Percentiles rank a stretch among this genome's conserved stretches.
phyloP scores from a whole-genome alignment of 1,140 invertebrate species.

The Zelostemma sp. region DNA sequence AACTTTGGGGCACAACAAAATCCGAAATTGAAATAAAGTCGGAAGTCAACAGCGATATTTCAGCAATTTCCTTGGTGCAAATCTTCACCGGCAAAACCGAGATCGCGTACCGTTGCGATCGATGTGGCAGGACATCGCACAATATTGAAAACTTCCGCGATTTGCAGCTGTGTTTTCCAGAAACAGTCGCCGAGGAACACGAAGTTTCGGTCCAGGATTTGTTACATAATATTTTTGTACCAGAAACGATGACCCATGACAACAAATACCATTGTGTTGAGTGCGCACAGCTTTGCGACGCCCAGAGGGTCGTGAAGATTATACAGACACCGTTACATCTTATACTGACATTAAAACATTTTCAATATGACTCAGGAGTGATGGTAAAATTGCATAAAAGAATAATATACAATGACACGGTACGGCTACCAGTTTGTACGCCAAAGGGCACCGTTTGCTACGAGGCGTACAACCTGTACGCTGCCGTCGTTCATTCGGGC shows the following conservation, averaged over 20 bases:
- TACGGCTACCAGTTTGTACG: slow-evolving; percentile 69
- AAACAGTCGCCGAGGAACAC: slow-evolving; percentile 70
- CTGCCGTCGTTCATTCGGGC: slow-evolving; percentile 87
- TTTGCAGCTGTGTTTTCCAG: slow-evolving; percentile 84
- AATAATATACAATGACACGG: slow-evolving; percentile 75
- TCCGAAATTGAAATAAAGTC: slow-evolving; percentile 33
- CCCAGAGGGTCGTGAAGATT: slow-evolving; percentile 79
- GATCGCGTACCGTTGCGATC: slow-evolving; percentile 79
- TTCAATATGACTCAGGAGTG: slow-evolving; percentile 81
- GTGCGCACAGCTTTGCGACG: slow-evolving; percentile 81
- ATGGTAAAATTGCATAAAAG: slow-evolving; percentile 82
- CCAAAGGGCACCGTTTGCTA: slow-evolving; percentile 54
- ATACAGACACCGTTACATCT: slow-evolving; percentile 81
- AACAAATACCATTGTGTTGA: slow-evolving; percentile 86
- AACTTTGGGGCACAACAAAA: slow-evolving; percentile 36
- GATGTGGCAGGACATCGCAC: slow-evolving; percentile 78
- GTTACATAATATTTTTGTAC: slow-evolving; percentile 80
- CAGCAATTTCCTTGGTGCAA: too few relatives aligned
- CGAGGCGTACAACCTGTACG: slow-evolving; percentile 79
- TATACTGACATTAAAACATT: slow-evolving; percentile 85
- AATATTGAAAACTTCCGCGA: slow-evolving; percentile 84
- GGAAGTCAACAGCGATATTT: too few relatives aligned
- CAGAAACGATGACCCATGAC: slow-evolving; percentile 83
- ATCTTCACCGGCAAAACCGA: slow-evolving; percentile 81
- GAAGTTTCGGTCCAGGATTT: slow-evolving; percentile 77